These are phyloP conservation scores for Acanthurus leucopareius DNA, from an alignment of 2,797 vertebrate genomes.

Conservation along the genomic window DNA sequence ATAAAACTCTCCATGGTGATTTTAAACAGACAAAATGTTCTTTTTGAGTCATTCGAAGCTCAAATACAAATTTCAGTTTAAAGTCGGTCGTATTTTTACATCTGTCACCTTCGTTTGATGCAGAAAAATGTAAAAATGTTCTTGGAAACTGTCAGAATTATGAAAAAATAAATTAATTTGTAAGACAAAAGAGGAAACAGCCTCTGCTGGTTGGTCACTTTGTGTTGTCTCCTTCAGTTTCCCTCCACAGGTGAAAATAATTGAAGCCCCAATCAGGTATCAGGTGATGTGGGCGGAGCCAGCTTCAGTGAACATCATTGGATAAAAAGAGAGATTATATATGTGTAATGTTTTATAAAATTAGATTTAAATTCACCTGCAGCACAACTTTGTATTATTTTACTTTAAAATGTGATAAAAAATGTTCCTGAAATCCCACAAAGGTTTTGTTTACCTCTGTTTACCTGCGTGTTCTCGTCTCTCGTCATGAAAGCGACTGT, in stretches of 20 bases:
- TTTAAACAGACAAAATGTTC: background rate
- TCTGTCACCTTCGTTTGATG: fast-evolving
- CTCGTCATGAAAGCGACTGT: too few species aligned
- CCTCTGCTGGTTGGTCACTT: background rate
- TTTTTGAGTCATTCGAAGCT: background rate
- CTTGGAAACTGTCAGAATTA: too few species aligned
- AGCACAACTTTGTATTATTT: background rate
- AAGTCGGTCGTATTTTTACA: too few species aligned
- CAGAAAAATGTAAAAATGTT: background rate
- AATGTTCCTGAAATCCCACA: background rate
- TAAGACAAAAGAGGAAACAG: background rate
- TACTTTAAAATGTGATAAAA: background rate
- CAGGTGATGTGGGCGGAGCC: conserved; percentile 2
- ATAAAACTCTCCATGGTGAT: background rate
- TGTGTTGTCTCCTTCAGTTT: background rate
- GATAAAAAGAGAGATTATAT: too few species aligned
- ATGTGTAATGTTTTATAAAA: too few species aligned
- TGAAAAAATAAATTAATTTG: background rate
- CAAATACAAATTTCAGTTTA: background rate
- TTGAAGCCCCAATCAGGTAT: background rate
- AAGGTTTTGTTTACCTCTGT: too few species aligned
- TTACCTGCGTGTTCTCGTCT: too few species aligned
- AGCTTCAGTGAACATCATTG: too few species aligned
- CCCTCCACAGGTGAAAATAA: background rate
- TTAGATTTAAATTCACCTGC: background rate